These are phyloP conservation scores for Belonocnema kinseyi DNA, from an alignment of 1,140 invertebrate genomes.

Conservation along the genomic window DNA sequence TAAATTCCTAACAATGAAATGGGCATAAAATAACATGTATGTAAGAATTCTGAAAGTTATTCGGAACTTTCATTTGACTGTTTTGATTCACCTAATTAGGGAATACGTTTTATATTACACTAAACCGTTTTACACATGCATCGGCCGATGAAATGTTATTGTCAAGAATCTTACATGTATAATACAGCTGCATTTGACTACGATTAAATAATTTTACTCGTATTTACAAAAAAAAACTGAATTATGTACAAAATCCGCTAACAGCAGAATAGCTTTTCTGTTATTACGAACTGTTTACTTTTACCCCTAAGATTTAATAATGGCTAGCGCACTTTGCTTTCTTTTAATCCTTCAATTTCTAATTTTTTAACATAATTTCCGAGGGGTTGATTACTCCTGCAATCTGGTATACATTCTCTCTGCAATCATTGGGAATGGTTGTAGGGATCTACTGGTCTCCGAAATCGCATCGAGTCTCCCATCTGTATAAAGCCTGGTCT, in stretches of 20 bases:
- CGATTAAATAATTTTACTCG: conserved; percentile 47
- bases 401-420: no score
- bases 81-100: background rate
- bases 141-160: conserved; percentile 44
- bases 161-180: conserved; percentile 36
- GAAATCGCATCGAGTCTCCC: no score
- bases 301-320: conserved; percentile 35
- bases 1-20: no score
- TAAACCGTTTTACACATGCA: conserved; percentile 51
- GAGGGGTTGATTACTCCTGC: no score
- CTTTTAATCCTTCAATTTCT: conserved; percentile 28
- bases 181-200: conserved; percentile 44
- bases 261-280: conserved; percentile 7
- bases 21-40: no score
- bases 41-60: no score
- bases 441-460: no score
- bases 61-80: background rate
- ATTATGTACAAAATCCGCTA: conserved; percentile 17
- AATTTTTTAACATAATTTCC: background rate
- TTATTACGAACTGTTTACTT: conserved; percentile 6
- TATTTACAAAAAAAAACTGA: conserved; percentile 30
- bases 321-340: conserved; percentile 25
- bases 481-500: no score
- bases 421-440: no score
- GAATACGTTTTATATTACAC: conserved; percentile 31